Conservation (phyloP, 1,140 invertebrate genomes). For the Eubasilissa regina region DNA sequence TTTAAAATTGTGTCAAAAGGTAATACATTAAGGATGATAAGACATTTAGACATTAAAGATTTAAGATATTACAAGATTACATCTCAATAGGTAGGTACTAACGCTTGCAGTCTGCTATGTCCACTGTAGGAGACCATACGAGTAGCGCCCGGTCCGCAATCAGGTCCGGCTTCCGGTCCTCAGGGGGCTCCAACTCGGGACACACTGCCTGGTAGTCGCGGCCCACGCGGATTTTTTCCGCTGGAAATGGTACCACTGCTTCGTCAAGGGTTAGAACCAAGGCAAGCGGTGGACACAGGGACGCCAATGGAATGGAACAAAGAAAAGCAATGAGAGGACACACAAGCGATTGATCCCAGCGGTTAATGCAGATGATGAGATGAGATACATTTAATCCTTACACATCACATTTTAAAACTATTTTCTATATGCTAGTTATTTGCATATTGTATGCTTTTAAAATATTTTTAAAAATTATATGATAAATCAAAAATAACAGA, state of each 20-base stretch:
- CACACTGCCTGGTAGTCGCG: constrained; percentile 94
- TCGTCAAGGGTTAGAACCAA: constrained; percentile 60
- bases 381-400: neutral
- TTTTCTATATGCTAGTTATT: no score
- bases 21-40: no score
- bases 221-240: constrained; percentile 94
- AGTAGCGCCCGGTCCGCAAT: constrained; percentile 89
- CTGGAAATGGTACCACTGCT: constrained; percentile 78
- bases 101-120: constrained; percentile 91
- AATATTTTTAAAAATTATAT: no score
- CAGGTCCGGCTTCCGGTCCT: constrained; percentile 74
- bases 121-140: constrained; percentile 94
- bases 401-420: no score
- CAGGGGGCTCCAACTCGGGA: constrained; percentile 81
- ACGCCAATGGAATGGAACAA: constrained; percentile 67
- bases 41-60: no score
- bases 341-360: constrained; percentile 25
- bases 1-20: no score
- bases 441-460: no score
- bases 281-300: constrained; percentile 14
- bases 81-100: constrained; percentile 66
- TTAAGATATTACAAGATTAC: no score
- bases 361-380: constrained; percentile 23
- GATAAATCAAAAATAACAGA: no score
- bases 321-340: constrained; percentile 59